Evolutionary conservation across 2,797 vertebrate genomes (phyloP).

Genomic region (Atherinosoma microstoma): DNA sequence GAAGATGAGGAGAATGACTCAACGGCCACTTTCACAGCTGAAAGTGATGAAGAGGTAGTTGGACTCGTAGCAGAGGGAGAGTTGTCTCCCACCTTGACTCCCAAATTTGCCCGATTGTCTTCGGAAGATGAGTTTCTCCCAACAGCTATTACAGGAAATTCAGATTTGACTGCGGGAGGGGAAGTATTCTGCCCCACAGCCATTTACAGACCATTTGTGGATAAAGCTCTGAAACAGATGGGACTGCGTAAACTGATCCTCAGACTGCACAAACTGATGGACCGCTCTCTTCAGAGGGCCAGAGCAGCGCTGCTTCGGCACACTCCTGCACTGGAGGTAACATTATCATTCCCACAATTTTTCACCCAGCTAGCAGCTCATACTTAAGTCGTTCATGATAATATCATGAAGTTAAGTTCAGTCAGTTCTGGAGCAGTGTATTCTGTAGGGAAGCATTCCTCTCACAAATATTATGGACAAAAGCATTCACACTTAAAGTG

Average conservation of each 20-base stretch:
- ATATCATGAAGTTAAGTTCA: background rate
- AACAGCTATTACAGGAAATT: constrained; percentile 62
- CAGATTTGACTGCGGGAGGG: constrained; percentile 58
- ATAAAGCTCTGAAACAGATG: constrained; percentile 99
- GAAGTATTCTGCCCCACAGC: constrained; percentile 90
- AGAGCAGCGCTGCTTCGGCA: constrained; percentile 90
- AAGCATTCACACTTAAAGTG: background rate
- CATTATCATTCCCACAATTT: constrained; percentile 19
- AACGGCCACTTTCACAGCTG: constrained; percentile 86
- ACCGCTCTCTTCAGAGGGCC: constrained; percentile 95
- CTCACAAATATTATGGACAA: background rate
- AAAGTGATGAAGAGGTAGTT: constrained; percentile 81
- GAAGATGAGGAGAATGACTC: constrained; percentile 85
- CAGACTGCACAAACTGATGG: constrained; percentile 98
- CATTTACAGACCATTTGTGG: constrained; percentile 98
- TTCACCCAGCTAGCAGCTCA: background rate
- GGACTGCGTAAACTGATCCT: constrained; percentile 97
- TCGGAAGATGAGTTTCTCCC: constrained; percentile 89
- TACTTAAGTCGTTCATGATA: background rate
- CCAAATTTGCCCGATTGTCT: constrained; percentile 84
- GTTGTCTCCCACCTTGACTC: constrained; percentile 79
- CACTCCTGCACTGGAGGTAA: constrained; percentile 90
- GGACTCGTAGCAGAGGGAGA: constrained; percentile 64
- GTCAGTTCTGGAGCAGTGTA: background rate
- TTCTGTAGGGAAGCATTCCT: background rate